A percentile compares a stretch with the other conserved stretches of the same genome.
Evolutionary conservation across 2,888 invertebrate species (phyloP).

Genomic region (Sylvicola cinctus): DNA sequence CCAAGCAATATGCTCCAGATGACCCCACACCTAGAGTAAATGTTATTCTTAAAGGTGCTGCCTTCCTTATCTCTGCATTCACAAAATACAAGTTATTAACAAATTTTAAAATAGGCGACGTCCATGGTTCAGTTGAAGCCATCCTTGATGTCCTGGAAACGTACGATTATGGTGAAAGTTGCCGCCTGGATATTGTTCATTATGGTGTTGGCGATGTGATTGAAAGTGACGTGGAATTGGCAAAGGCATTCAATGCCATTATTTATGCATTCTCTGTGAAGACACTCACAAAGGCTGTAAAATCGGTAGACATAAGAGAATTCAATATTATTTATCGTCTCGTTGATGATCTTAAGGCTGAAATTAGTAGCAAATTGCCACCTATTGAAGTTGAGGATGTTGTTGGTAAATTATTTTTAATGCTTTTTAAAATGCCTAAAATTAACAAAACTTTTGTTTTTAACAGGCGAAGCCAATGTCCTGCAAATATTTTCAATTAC

Average conservation of each 20-base stretch:
- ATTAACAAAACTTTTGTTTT: neutral
- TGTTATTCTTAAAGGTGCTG: slow-evolving; percentile 41
- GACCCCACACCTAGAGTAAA: slow-evolving; percentile 34
- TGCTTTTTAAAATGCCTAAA: neutral
- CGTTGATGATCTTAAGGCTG: slow-evolving; percentile 68
- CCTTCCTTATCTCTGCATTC: slow-evolving; percentile 18
- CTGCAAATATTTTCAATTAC: slow-evolving; percentile 63
- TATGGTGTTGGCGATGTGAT: slow-evolving; percentile 78
- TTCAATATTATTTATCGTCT: slow-evolving; percentile 87
- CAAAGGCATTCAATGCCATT: slow-evolving; percentile 51
- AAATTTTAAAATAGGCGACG: slow-evolving; percentile 44
- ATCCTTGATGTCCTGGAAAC: slow-evolving; percentile 77
- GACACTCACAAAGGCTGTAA: slow-evolving; percentile 17
- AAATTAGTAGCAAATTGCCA: slow-evolving; percentile 55
- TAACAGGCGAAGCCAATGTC: slow-evolving; percentile 59
- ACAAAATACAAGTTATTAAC: neutral
- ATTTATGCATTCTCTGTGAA: slow-evolving; percentile 80
- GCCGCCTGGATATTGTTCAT: slow-evolving; percentile 66
- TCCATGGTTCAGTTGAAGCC: slow-evolving; percentile 91
- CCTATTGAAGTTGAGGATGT: slow-evolving; percentile 50
- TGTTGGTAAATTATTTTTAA: slow-evolving; percentile 24
- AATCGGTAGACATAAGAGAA: slow-evolving; percentile 36
- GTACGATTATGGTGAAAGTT: slow-evolving; percentile 50
- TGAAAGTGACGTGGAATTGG: slow-evolving; percentile 65
- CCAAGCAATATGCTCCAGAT: slow-evolving; percentile 29